These are phyloP conservation scores for Cantharis nigra DNA, from an alignment of 2,888 invertebrate genomes.

Conservation along the genomic window DNA sequence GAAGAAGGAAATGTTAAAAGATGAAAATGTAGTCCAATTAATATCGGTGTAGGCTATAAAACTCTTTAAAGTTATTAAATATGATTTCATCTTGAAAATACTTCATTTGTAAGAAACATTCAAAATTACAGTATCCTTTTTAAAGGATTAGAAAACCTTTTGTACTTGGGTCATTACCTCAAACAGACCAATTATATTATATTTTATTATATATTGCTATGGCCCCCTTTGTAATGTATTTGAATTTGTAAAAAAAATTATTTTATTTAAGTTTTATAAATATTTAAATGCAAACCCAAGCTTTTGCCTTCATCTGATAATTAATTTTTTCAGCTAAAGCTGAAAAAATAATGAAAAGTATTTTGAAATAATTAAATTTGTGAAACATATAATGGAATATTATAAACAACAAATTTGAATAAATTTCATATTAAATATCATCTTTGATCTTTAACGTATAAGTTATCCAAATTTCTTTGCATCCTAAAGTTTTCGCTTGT, in stretches of 20 bases:
- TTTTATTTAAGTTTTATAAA: no score
- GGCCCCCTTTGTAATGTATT: no score
- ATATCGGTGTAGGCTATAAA: conserved; percentile 8
- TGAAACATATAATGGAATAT: background rate
- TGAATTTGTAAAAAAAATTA: no score
- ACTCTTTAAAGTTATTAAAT: conserved; percentile 11
- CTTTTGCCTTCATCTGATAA: no score
- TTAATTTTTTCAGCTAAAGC: no score
- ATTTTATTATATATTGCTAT: no score
- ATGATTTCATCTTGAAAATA: conserved; percentile 1
- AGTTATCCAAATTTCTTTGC: background rate
- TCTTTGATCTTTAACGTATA: conserved; percentile 7
- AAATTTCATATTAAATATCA: background rate
- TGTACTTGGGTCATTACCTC: background rate
- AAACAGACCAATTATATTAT: background rate
- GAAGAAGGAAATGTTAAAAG: conserved; percentile 18
- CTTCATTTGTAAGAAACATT: background rate
- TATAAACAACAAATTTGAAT: conserved; percentile 1
- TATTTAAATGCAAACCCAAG: no score
- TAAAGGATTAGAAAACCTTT: background rate
- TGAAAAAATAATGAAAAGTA: background rate
- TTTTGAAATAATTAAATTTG: background rate
- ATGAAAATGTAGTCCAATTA: conserved; percentile 18
- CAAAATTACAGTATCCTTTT: background rate
- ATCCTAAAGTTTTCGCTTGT: conserved; percentile 10